These are phyloP conservation scores for Bimastos eiseni DNA, from an alignment of 2,888 invertebrate genomes.

Conservation along the genomic window DNA sequence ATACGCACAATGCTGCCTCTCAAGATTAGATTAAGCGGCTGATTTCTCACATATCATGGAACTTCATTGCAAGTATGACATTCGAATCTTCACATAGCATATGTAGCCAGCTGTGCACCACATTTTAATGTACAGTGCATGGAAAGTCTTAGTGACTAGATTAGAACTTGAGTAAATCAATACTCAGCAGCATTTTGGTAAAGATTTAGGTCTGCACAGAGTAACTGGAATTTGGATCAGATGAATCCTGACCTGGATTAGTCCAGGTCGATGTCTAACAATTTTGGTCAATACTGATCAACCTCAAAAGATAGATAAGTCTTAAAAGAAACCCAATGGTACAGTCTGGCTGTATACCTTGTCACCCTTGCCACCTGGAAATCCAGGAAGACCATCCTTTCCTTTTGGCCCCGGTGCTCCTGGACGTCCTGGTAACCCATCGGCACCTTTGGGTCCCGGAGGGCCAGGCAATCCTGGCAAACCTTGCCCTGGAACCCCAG, in stretches of 20 bases:
- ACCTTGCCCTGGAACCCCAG: slow-evolving; percentile 30
- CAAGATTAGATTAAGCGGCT: not conserved
- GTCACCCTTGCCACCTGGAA: slow-evolving; percentile 27
- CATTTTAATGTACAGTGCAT: not conserved
- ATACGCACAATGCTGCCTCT: not conserved
- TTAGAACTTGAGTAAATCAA: not conserved
- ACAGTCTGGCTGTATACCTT: slow-evolving; percentile 24
- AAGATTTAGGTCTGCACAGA: too few species aligned
- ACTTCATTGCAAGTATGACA: not conserved
- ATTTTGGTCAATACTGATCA: not conserved
- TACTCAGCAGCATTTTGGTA: not conserved
- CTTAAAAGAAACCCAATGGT: not conserved
- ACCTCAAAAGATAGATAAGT: not conserved
- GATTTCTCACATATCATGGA: not conserved
- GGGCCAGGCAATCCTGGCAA: slow-evolving; percentile 32
- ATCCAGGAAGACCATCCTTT: slow-evolving; percentile 42
- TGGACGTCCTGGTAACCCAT: slow-evolving; percentile 40
- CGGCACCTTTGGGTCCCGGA: slow-evolving; percentile 36
- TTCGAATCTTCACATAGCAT: not conserved
- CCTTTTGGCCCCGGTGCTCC: slow-evolving; percentile 48
- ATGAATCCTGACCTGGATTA: not conserved
- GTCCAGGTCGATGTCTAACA: not conserved
- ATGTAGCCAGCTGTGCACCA: not conserved
- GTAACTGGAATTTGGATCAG: too few species aligned
- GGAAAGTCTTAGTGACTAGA: not conserved